A percentile compares a stretch with the other conserved stretches of the same genome.
These are phyloP conservation scores for Bos indicus DNA, from an alignment of 2,113 vertebrate genomes.

Conservation along the genomic window DNA sequence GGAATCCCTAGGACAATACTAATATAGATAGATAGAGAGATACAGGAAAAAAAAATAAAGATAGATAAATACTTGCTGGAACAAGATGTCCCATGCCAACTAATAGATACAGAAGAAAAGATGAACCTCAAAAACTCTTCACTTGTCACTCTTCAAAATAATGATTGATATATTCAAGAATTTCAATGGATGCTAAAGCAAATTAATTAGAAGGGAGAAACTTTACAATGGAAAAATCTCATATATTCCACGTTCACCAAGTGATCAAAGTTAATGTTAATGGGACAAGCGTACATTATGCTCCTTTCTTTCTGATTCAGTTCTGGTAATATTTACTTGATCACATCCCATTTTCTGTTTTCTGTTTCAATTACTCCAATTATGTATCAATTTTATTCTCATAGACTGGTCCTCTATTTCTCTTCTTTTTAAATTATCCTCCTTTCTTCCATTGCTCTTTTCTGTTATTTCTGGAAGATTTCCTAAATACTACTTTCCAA, in stretches of 20 bases:
- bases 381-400: not conserved
- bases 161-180: not conserved
- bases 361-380: not conserved
- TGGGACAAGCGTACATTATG: not conserved
- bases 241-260: not conserved
- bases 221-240: not conserved
- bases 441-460: not conserved
- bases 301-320: not conserved
- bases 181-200: not conserved
- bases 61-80: not conserved
- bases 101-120: not conserved
- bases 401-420: not conserved
- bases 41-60: not conserved
- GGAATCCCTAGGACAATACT: not conserved
- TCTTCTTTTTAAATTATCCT: not conserved
- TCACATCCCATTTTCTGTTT: not conserved
- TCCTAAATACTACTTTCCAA: not conserved
- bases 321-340: not conserved
- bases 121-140: not conserved
- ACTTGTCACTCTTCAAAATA: not conserved
- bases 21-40: not conserved
- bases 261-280: not conserved
- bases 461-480: not conserved
- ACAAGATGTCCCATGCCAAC: not conserved
- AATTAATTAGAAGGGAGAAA: not conserved